phyloP scores from a whole-genome alignment of 2,113 vertebrate genomes.

The Tetrax tetrax region DNA sequence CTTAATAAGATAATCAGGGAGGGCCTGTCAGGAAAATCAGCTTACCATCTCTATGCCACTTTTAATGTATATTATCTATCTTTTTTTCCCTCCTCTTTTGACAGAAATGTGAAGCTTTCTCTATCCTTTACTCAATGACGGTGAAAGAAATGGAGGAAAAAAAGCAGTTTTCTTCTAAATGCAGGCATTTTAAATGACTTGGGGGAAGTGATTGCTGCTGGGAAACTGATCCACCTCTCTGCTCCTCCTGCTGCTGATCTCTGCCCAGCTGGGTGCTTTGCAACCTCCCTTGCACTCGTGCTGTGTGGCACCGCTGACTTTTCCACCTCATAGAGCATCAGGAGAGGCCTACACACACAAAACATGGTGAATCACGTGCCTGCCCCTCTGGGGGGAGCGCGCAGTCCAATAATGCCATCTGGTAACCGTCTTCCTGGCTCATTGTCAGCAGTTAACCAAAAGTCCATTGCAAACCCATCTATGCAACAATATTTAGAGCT shows the following conservation, averaged over 20 bases:
- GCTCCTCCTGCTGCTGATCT: neutral
- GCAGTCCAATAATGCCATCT: neutral
- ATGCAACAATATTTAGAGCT: neutral
- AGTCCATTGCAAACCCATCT: neutral
- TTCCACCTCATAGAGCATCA: neutral
- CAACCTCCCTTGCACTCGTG: rapidly evolving
- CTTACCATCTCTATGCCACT: neutral
- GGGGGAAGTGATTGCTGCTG: neutral
- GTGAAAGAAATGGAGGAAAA: neutral
- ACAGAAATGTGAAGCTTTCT: neutral
- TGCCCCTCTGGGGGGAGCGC: neutral
- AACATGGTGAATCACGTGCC: neutral
- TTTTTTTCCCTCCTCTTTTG: neutral
- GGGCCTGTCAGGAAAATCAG: neutral
- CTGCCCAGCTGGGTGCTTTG: neutral
- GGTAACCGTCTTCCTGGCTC: neutral
- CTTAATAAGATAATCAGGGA: neutral
- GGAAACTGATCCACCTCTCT: neutral
- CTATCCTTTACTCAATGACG: neutral
- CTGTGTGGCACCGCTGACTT: neutral
- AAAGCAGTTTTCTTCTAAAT: neutral
- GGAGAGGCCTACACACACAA: rapidly evolving
- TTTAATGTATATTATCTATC: neutral
- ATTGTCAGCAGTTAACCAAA: neutral
- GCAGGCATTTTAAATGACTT: neutral